Conservation (phyloP, 2,797 vertebrate species). For the Darevskia mixta region DNA sequence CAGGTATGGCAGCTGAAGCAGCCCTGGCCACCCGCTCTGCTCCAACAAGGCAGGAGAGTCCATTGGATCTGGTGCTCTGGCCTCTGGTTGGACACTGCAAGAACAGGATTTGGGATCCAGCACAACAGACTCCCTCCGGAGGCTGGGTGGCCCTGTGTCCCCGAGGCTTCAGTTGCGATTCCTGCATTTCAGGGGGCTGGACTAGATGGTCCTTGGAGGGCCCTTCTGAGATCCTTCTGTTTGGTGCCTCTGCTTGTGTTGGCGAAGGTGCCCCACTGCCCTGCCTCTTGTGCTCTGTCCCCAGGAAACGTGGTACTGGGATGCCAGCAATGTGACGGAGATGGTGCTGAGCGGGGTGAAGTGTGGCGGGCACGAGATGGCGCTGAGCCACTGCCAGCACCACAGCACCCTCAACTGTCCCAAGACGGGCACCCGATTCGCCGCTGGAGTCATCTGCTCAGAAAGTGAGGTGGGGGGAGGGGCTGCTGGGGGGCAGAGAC, state of each 20-base stretch:
- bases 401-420: constrained; percentile 88
- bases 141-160: too few species aligned
- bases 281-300: not conserved
- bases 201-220: too few species aligned
- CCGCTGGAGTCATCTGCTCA: constrained; percentile 96
- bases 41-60: too few species aligned
- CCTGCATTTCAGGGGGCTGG: too few species aligned
- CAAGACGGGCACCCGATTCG: constrained; percentile 86
- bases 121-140: too few species aligned
- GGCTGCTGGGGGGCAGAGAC: accelerated
- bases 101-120: too few species aligned
- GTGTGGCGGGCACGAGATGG: constrained; percentile 90
- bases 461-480: constrained; percentile 88
- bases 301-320: constrained; percentile 99
- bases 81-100: too few species aligned
- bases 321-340: constrained; percentile 91
- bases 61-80: too few species aligned
- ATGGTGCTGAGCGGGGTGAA: constrained; percentile 95
- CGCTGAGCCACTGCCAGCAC: constrained; percentile 90
- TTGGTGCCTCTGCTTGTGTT: too few species aligned
- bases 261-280: not conserved
- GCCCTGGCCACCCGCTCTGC: too few species aligned
- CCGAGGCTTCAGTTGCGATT: too few species aligned
- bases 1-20: not conserved
- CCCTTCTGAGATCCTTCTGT: too few species aligned